Conservation (phyloP, 2,797 vertebrate species). For the Tapera naevia region DNA sequence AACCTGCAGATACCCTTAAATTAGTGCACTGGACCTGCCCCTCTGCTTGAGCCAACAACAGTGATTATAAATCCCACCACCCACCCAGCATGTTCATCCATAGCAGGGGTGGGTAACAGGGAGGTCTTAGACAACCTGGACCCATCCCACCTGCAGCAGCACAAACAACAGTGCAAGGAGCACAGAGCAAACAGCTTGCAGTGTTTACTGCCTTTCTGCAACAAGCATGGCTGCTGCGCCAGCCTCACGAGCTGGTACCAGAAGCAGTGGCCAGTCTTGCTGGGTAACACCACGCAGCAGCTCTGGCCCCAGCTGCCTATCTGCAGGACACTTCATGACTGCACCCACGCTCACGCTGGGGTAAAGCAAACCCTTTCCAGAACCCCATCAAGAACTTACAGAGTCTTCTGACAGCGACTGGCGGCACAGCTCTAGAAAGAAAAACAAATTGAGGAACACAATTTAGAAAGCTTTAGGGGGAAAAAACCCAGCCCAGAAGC, state of each 20-base stretch:
- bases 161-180: background rate
- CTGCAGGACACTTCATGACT: background rate
- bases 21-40: background rate
- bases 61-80: background rate
- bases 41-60: background rate
- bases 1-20: background rate
- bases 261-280: background rate
- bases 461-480: background rate
- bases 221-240: background rate
- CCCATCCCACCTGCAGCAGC: background rate
- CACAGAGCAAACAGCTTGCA: background rate
- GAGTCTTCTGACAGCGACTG: conserved; percentile 91
- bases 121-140: background rate
- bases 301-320: background rate
- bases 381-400: conserved; percentile 80
- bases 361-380: background rate
- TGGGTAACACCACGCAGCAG: background rate
- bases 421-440: conserved; percentile 87
- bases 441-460: conserved; percentile 39
- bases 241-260: background rate
- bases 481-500: background rate
- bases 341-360: accelerated
- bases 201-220: background rate
- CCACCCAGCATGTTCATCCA: background rate
- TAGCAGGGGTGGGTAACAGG: background rate